Evolutionary conservation across 2,888 invertebrate species (phyloP).

Genomic region (Campoplex capitator): DNA sequence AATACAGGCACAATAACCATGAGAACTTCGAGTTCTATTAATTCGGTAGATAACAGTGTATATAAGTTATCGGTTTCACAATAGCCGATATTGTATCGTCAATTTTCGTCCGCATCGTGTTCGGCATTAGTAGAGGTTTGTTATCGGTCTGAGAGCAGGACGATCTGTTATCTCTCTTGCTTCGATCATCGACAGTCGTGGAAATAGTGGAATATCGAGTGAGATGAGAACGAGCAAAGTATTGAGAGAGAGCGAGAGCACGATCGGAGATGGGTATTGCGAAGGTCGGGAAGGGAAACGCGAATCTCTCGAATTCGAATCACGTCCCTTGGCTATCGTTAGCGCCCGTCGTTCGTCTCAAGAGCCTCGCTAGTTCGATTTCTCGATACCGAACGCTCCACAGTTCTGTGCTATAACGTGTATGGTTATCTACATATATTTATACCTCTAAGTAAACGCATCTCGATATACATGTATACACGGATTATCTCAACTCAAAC

Average conservation of each 20-base stretch:
- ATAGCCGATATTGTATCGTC: slow-evolving; percentile 42
- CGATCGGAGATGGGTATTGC: slow-evolving; percentile 15
- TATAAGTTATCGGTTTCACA: slow-evolving; percentile 4
- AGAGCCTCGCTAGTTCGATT: slow-evolving; percentile 65
- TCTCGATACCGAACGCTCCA: slow-evolving; percentile 58
- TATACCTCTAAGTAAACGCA: slow-evolving; percentile 40
- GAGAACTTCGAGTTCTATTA: slow-evolving; percentile 39
- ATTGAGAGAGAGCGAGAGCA: background rate
- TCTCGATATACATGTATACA: slow-evolving; percentile 3
- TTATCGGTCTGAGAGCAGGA: slow-evolving; percentile 56
- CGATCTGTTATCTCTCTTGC: slow-evolving; percentile 56
- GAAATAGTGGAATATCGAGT: slow-evolving; percentile 44
- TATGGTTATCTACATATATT: slow-evolving; percentile 48
- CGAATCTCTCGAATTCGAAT: slow-evolving; percentile 76
- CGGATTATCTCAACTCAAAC: background rate
- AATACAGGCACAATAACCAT: slow-evolving; percentile 26
- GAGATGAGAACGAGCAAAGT: slow-evolving; percentile 22
- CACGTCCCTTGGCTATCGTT: slow-evolving; percentile 78
- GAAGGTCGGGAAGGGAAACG: slow-evolving; percentile 52
- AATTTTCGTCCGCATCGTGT: slow-evolving; percentile 45
- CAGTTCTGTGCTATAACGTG: slow-evolving; percentile 27
- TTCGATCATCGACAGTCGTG: slow-evolving; percentile 40
- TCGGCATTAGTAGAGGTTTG: slow-evolving; percentile 62
- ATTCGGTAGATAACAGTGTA: slow-evolving; percentile 41
- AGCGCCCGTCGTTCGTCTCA: slow-evolving; percentile 71